Conservation (phyloP, 2,797 vertebrate genomes). For the Pagetopsis macropterus region DNA sequence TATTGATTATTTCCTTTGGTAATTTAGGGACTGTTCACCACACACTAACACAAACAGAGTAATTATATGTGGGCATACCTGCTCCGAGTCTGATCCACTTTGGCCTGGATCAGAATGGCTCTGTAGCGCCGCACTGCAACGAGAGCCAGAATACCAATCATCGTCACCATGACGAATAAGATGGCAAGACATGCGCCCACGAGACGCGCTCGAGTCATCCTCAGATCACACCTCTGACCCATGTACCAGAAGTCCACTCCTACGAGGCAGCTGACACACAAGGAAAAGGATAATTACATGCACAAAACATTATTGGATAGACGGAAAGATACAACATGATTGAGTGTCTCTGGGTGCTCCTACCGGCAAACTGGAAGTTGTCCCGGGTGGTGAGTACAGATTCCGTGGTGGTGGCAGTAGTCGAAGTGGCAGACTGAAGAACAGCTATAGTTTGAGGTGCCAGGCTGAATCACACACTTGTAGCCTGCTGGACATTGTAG, state of each 20-base stretch:
- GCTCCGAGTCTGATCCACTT: conserved; percentile 91
- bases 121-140: conserved; percentile 86
- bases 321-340: background rate
- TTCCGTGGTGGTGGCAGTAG: conserved; percentile 89
- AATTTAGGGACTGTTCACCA: conserved; percentile 9
- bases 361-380: conserved; percentile 87
- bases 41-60: background rate
- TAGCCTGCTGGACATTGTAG: conserved; percentile 86
- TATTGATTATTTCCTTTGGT: conserved; percentile 4
- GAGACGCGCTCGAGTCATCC: conserved; percentile 85
- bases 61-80: conserved; percentile 78
- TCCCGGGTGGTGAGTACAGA: conserved; percentile 85
- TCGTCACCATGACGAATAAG: conserved; percentile 76
- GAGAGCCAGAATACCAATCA: conserved; percentile 78
- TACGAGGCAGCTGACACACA: conserved; percentile 81
- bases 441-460: conserved; percentile 80
- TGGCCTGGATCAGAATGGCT: conserved; percentile 86
- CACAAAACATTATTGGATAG: background rate
- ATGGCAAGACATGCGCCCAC: conserved; percentile 82
- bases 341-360: conserved; percentile 34
- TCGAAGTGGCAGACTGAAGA: conserved; percentile 85
- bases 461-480: conserved; percentile 69
- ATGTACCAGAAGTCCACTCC: conserved; percentile 90
- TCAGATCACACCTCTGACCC: conserved; percentile 87
- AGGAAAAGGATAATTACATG: conserved; percentile 4